These are phyloP conservation scores for Dipodomys ordii DNA, from an alignment of 2,113 vertebrate species.

Conservation along the genomic window DNA sequence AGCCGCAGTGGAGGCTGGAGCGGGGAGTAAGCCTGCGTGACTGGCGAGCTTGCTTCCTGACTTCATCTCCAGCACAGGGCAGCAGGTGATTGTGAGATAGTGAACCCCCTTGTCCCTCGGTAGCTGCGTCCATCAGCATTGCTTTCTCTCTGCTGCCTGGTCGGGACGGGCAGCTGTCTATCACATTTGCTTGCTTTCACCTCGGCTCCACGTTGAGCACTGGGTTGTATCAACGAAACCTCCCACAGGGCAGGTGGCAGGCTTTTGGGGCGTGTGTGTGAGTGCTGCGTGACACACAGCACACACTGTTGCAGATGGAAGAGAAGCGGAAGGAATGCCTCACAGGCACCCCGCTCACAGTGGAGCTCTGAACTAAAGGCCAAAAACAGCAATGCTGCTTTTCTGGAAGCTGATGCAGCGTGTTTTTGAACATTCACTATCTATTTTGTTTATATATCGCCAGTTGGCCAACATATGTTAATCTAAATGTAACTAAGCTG, in stretches of 20 bases:
- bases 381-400: not conserved
- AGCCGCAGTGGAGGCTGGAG: not conserved
- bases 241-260: not conserved
- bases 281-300: slow-evolving; percentile 17
- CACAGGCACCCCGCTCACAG: not conserved
- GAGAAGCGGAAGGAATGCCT: slow-evolving; percentile 8
- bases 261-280: not conserved
- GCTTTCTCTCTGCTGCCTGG: not conserved
- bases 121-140: not conserved
- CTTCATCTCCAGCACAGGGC: not conserved
- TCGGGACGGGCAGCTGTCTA: not conserved
- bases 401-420: not conserved
- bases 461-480: slow-evolving; percentile 73
- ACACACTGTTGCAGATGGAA: not conserved
- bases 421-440: slow-evolving; percentile 49
- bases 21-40: not conserved
- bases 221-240: slow-evolving; percentile 19
- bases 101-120: not conserved
- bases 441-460: slow-evolving; percentile 74
- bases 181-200: slow-evolving; percentile 47
- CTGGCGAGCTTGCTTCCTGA: not conserved
- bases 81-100: slow-evolving; percentile 12
- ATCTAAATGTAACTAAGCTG: slow-evolving; percentile 83
- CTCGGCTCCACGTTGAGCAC: slow-evolving; percentile 17
- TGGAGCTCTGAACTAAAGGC: not conserved